These are phyloP conservation scores for Ametastegia equiseti DNA, from an alignment of 2,888 invertebrate genomes.

Conservation along the genomic window DNA sequence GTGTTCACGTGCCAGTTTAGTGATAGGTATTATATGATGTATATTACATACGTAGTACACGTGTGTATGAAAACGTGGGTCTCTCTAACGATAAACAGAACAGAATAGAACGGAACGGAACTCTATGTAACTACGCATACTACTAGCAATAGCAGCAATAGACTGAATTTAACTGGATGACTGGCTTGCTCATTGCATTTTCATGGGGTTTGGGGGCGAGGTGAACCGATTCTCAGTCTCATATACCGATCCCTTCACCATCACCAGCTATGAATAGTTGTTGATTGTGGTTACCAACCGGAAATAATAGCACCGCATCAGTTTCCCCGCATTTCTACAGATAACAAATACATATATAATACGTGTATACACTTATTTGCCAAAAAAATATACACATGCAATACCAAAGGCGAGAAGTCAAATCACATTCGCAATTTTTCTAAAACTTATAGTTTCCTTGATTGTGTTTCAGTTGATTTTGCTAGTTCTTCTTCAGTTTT, in stretches of 20 bases:
- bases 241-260: background rate
- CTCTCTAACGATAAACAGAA: background rate
- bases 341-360: background rate
- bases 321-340: constrained; percentile 50
- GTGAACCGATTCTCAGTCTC: constrained; percentile 66
- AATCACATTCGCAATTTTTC: no score
- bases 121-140: background rate
- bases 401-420: no score
- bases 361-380: no score
- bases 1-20: constrained; percentile 72
- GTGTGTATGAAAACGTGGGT: background rate
- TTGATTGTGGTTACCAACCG: constrained; percentile 75
- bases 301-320: constrained; percentile 71
- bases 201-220: constrained; percentile 50
- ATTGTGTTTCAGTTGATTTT: no score
- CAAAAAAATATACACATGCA: no score
- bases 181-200: background rate
- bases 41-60: no score
- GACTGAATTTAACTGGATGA: background rate
- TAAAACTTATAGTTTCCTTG: no score
- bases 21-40: background rate
- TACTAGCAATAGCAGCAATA: background rate
- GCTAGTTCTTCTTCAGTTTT: no score
- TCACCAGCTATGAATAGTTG: constrained; percentile 67
- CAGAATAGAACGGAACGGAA: no score